Conservation (phyloP, 2,113 vertebrate genomes). For the Sterrhoptilus dennistouni region DNA sequence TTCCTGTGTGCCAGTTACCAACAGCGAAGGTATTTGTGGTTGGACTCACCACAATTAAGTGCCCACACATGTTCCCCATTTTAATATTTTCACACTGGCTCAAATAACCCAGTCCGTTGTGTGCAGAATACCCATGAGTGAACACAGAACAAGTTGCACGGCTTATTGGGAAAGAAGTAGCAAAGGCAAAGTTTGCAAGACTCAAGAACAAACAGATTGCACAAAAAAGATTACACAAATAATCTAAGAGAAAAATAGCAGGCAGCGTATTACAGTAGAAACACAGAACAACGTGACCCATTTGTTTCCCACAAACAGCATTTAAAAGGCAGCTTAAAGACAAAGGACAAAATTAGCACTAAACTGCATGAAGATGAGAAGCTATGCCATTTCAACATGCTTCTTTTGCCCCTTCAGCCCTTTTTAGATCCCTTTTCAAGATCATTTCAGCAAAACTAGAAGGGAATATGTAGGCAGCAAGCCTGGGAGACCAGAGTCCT, state of each 20-base stretch:
- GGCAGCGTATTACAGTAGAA: conserved; percentile 61
- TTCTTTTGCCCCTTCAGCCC: conserved; percentile 7
- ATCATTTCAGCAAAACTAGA: conserved; percentile 12
- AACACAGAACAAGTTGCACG: conserved; percentile 36
- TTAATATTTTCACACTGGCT: conserved; percentile 59
- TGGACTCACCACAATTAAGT: conserved; percentile 48
- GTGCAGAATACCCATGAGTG: conserved; percentile 32
- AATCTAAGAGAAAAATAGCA: conserved; percentile 65
- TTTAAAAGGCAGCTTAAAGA: conserved; percentile 65
- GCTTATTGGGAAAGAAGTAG: conserved; percentile 62
- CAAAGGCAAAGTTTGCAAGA: conserved; percentile 58
- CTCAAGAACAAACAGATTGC: conserved; percentile 63
- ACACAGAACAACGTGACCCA: conserved; percentile 61
- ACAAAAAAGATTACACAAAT: conserved; percentile 71
- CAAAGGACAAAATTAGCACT: conserved; percentile 61
- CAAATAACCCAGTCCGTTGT: neutral
- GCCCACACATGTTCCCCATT: conserved; percentile 59
- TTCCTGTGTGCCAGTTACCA: conserved; percentile 49
- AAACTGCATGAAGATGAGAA: conserved; percentile 32
- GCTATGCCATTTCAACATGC: conserved; percentile 34
- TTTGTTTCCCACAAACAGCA: conserved; percentile 64
- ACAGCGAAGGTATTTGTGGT: conserved; percentile 44
- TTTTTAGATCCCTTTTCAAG: conserved; percentile 17
- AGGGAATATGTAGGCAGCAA: neutral
- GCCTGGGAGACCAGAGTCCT: neutral